Percentiles rank a stretch among this genome's conserved stretches.
Conservation (phyloP, 2,113 vertebrate genomes). For the Bubo bubo region DNA sequence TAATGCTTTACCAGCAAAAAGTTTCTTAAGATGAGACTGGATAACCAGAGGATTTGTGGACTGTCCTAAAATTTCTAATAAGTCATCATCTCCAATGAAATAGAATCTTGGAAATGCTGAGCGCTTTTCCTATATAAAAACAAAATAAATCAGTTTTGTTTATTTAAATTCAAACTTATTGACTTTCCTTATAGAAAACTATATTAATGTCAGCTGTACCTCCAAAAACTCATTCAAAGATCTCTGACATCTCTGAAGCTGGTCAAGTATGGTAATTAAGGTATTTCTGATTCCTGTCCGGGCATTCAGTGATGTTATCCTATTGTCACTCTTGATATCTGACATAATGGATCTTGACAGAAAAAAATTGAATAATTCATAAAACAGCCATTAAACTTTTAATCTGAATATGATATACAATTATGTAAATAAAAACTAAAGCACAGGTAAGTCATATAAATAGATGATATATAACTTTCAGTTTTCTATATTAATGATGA, state of each 20-base stretch:
- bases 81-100: constrained; percentile 96
- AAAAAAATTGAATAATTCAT: neutral
- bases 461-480: neutral
- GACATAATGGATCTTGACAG: constrained; percentile 86
- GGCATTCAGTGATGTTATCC: constrained; percentile 86
- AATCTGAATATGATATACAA: neutral
- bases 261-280: constrained; percentile 88
- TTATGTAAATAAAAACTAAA: neutral
- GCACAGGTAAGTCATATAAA: neutral
- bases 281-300: constrained; percentile 87
- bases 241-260: constrained; percentile 96
- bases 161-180: neutral
- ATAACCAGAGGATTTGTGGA: constrained; percentile 92
- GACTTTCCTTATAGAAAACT: neutral
- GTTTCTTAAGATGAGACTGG: constrained; percentile 95
- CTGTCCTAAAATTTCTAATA: constrained; percentile 95
- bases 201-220: constrained; percentile 70
- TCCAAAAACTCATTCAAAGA: constrained; percentile 97
- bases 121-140: constrained; percentile 88
- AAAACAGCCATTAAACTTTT: neutral
- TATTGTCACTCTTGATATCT: constrained; percentile 89
- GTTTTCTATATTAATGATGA: neutral
- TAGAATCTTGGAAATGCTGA: constrained; percentile 97
- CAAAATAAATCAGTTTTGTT: neutral
- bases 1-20: constrained; percentile 88